Evolutionary conservation across 2,888 invertebrate species (phyloP).

Genomic region (Drosophila niveifrons): DNA sequence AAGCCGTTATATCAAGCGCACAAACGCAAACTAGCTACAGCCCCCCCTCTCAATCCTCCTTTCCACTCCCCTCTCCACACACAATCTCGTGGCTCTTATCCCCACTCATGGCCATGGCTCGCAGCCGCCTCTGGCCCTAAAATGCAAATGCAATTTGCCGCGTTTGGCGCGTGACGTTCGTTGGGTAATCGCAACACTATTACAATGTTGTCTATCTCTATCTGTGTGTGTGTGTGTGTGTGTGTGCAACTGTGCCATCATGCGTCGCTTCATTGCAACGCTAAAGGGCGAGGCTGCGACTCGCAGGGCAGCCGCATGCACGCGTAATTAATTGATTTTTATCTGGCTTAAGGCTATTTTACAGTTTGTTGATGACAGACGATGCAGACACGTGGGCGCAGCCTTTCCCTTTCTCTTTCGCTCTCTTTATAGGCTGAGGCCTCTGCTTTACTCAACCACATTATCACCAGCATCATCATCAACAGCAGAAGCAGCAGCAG

Average conservation of each 20-base stretch:
- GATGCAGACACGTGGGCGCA: slow-evolving; percentile 64
- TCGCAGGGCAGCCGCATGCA: slow-evolving; percentile 64
- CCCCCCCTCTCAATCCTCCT: background rate
- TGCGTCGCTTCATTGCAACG: slow-evolving; percentile 58
- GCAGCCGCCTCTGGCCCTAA: slow-evolving; percentile 61
- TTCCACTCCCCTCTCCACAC: background rate
- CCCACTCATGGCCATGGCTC: slow-evolving; percentile 10
- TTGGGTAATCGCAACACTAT: slow-evolving; percentile 82
- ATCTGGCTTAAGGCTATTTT: slow-evolving; percentile 84
- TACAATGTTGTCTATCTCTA: slow-evolving; percentile 68
- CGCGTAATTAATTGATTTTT: slow-evolving; percentile 84
- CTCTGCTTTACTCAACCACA: slow-evolving; percentile 8
- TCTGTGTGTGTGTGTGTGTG: slow-evolving; percentile 27
- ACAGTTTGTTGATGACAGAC: slow-evolving; percentile 82
- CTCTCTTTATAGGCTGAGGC: background rate
- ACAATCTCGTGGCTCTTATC: background rate
- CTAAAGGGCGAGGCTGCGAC: slow-evolving; percentile 28
- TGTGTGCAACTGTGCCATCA: slow-evolving; percentile 43
- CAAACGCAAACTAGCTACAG: slow-evolving; percentile 21
- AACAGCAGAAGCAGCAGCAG: slow-evolving; percentile 15
- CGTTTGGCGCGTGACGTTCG: slow-evolving; percentile 82
- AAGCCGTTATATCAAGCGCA: slow-evolving; percentile 43
- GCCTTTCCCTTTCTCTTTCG: background rate
- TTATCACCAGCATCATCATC: slow-evolving; percentile 25
- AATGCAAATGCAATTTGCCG: slow-evolving; percentile 83